Evolutionary conservation across 2,113 vertebrate genomes (phyloP).

Genomic region (Sinosuthora webbiana): DNA sequence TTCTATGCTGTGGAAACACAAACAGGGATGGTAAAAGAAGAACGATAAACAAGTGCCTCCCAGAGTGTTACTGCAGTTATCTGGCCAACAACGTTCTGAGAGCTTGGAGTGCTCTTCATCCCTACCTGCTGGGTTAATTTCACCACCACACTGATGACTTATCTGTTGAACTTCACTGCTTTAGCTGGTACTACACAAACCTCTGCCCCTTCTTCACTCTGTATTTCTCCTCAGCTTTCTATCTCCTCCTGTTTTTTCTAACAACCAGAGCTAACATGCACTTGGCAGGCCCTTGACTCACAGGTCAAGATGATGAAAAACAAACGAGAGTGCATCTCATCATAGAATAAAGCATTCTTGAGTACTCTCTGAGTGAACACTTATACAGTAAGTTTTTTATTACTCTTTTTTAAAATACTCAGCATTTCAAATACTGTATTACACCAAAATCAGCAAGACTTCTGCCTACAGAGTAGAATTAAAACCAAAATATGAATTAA

Average conservation of each 20-base stretch:
- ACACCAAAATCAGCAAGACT: background rate
- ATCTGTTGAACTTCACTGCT: background rate
- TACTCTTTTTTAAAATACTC: background rate
- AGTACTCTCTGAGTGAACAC: background rate
- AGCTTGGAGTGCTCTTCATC: background rate
- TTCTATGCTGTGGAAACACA: background rate
- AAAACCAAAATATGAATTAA: background rate
- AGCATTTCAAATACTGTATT: background rate
- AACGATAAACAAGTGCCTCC: background rate
- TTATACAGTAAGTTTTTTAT: background rate
- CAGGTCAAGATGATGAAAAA: background rate
- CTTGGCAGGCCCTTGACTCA: background rate
- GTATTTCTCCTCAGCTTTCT: background rate
- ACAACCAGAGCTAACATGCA: background rate
- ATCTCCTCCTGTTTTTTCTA: background rate
- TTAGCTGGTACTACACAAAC: background rate
- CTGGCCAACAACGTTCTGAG: background rate
- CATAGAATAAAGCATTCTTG: background rate
- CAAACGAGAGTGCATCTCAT: background rate
- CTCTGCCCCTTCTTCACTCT: background rate
- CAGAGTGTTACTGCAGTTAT: background rate
- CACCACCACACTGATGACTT: background rate
- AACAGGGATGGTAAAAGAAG: background rate
- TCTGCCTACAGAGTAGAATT: background rate
- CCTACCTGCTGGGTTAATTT: background rate